Percentiles rank a stretch among this genome's conserved stretches.
Evolutionary conservation across 2,797 vertebrate species (phyloP).

Genomic region (Sebastes kiyomatsui): DNA sequence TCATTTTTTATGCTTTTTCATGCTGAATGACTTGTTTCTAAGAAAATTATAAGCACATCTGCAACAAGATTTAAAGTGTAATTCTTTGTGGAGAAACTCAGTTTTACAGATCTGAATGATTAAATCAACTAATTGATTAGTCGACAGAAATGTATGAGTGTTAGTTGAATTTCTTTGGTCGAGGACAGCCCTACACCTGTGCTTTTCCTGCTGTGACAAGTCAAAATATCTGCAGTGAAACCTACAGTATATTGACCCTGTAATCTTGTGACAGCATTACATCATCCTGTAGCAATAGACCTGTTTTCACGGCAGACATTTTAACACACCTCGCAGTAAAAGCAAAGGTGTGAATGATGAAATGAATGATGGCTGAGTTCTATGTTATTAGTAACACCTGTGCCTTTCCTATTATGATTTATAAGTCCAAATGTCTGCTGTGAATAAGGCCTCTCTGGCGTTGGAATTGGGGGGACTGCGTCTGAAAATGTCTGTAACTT

Average conservation of each 20-base stretch:
- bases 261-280: neutral
- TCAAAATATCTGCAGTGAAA: neutral
- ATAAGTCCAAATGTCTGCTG: neutral
- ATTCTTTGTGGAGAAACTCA: no score
- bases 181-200: neutral
- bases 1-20: no score
- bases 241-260: neutral
- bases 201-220: neutral
- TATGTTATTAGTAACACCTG: neutral
- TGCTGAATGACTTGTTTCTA: no score
- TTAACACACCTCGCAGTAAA: neutral
- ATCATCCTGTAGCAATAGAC: neutral
- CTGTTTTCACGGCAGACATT: neutral
- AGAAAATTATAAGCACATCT: no score
- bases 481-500: no score
- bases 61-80: no score
- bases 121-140: no score
- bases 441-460: neutral
- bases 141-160: no score
- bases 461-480: neutral
- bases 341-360: neutral
- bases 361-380: neutral
- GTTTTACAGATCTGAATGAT: no score
- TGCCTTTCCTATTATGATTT: neutral
- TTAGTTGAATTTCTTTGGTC: no score